Evolutionary conservation across 2,797 vertebrate genomes (phyloP).

Genomic region (Poecilia picta): DNA sequence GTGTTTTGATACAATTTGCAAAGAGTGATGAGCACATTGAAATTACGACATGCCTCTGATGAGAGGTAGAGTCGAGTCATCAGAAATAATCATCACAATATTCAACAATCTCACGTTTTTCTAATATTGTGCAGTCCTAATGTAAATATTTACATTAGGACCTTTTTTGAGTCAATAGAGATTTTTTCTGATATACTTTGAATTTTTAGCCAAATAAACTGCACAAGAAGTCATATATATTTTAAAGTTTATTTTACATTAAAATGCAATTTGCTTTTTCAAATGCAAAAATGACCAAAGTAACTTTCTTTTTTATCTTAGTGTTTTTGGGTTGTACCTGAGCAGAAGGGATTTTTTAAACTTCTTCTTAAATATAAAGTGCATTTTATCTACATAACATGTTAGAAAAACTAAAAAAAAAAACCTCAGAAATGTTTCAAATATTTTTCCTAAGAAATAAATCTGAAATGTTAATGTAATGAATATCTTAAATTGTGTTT

Average conservation of each 20-base stretch:
- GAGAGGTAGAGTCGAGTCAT: neutral
- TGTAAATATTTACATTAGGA: no score
- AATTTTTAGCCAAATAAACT: neutral
- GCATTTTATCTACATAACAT: neutral
- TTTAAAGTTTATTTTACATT: neutral
- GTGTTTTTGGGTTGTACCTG: neutral
- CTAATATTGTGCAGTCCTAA: neutral
- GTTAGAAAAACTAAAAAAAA: neutral
- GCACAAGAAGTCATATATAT: neutral
- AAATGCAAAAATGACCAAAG: neutral
- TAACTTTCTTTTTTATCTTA: no score
- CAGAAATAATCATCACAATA: neutral
- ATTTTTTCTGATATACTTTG: neutral
- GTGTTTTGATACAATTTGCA: neutral
- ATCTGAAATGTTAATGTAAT: neutral
- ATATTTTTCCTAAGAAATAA: neutral
- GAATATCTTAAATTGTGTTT: neutral
- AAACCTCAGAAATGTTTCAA: neutral
- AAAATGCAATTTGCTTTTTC: neutral
- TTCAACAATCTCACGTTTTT: neutral
- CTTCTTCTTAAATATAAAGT: neutral
- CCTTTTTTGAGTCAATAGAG: neutral
- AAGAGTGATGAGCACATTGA: neutral
- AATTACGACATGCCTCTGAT: no score
- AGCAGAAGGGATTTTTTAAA: neutral